phyloP scores from a whole-genome alignment of 2,797 vertebrate species.

The Gouania willdenowi region DNA sequence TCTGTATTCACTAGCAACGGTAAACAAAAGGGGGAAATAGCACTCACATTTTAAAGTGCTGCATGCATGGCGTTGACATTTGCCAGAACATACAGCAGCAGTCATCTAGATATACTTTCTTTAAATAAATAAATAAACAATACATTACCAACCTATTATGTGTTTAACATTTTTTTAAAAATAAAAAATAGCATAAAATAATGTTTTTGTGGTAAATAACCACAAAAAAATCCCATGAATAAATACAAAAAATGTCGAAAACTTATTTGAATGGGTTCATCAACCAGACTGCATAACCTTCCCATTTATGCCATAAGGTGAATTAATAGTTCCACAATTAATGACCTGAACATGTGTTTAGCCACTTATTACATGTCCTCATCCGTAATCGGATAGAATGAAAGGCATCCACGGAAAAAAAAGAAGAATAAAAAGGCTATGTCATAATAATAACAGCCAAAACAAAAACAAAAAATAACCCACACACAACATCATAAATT shows the following conservation, averaged over 20 bases:
- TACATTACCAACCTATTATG: too few relatives aligned
- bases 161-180: too few relatives aligned
- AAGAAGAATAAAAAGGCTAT: too few relatives aligned
- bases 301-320: constrained; percentile 30
- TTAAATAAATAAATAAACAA: constrained; percentile 16
- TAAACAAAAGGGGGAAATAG: constrained; percentile 77
- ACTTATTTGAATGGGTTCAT: constrained; percentile 5
- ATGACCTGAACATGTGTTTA: constrained; percentile 55
- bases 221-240: too few relatives aligned
- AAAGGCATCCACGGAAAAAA: constrained; percentile 70
- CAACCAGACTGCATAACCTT: constrained; percentile 15
- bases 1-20: constrained; percentile 81
- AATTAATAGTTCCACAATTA: constrained; percentile 53
- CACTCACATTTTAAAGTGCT: constrained; percentile 68
- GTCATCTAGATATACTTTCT: constrained; percentile 15
- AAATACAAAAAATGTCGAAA: constrained; percentile 1
- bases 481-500: background rate
- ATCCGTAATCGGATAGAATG: constrained; percentile 52
- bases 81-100: constrained; percentile 40
- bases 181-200: too few relatives aligned
- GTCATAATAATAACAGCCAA: constrained; percentile 74
- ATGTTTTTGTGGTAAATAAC: too few relatives aligned
- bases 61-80: constrained; percentile 63
- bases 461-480: constrained; percentile 67
- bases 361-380: constrained; percentile 51